These are phyloP conservation scores for Rhabdornis inornatus DNA, from an alignment of 2,113 vertebrate species.

Conservation along the genomic window DNA sequence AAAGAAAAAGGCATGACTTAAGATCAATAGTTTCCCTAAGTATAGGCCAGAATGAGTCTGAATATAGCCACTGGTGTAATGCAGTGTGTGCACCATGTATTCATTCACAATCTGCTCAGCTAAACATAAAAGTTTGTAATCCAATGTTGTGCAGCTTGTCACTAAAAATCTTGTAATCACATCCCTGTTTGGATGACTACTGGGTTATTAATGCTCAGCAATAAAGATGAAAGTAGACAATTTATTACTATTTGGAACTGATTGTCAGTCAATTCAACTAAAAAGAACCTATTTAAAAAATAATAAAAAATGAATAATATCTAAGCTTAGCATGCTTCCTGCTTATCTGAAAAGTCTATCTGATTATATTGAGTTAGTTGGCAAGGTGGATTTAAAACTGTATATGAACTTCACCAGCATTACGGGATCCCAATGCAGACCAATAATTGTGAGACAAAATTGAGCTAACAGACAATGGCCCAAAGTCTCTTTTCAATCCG, in stretches of 20 bases:
- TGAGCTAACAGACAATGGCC: not conserved
- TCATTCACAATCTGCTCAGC: not conserved
- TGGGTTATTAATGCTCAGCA: slow-evolving; percentile 42
- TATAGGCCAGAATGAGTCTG: not conserved
- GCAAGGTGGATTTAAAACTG: not conserved
- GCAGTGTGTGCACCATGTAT: accelerated
- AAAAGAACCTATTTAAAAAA: slow-evolving; percentile 15
- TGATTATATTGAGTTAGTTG: not conserved
- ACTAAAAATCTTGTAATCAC: slow-evolving; percentile 3
- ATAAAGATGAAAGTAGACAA: slow-evolving; percentile 44
- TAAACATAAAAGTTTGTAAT: not conserved
- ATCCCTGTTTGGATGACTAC: not conserved
- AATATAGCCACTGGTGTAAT: not conserved
- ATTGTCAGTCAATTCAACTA: slow-evolving; percentile 26
- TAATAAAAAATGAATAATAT: not conserved
- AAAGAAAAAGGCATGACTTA: not conserved
- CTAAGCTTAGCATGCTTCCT: not conserved
- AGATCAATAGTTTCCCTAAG: not conserved
- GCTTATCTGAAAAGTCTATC: not conserved
- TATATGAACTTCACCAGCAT: not conserved
- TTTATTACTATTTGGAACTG: slow-evolving; percentile 50
- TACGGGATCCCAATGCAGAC: not conserved
- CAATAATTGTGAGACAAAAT: not conserved
- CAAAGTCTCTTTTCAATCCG: not conserved
- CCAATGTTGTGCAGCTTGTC: not conserved